phyloP scores from a whole-genome alignment of 2,113 vertebrate genomes.

The Machaerirhynchus nigripectus region DNA sequence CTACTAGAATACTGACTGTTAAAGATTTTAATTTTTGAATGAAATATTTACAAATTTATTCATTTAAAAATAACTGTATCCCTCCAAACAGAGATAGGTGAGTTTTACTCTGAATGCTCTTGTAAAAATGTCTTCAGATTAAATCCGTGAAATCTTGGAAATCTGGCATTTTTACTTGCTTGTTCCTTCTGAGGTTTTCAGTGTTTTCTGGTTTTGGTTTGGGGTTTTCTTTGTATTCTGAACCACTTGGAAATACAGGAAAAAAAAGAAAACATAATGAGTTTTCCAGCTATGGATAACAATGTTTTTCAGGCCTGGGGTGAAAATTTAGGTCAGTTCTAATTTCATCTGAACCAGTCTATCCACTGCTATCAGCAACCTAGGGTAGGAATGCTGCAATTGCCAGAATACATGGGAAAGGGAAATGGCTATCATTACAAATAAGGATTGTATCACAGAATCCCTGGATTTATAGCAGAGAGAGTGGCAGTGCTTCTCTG shows the following conservation, averaged over 20 bases:
- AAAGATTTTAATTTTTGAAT: background rate
- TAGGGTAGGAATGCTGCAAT: background rate
- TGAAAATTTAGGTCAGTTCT: constrained; percentile 10
- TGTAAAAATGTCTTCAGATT: background rate
- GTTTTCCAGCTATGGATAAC: background rate
- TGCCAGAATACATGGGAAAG: background rate
- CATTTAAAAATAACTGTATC: background rate
- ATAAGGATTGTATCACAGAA: background rate
- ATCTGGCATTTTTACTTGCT: background rate
- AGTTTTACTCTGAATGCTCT: background rate
- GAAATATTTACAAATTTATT: background rate
- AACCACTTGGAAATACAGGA: background rate
- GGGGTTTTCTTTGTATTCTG: background rate
- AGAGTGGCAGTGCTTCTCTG: background rate
- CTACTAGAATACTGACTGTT: background rate
- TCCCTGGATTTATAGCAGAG: constrained; percentile 3
- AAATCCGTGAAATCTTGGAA: background rate
- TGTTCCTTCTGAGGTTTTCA: background rate
- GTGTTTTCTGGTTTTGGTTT: background rate
- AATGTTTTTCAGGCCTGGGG: background rate
- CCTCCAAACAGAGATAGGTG: background rate
- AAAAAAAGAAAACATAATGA: background rate
- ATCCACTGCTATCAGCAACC: background rate
- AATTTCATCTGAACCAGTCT: background rate
- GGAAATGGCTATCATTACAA: background rate